Evolutionary conservation across 2,888 invertebrate genomes (phyloP), one percentile per base, ranked within the genome.

Genomic region (Ornithoptera priamus): DNA sequence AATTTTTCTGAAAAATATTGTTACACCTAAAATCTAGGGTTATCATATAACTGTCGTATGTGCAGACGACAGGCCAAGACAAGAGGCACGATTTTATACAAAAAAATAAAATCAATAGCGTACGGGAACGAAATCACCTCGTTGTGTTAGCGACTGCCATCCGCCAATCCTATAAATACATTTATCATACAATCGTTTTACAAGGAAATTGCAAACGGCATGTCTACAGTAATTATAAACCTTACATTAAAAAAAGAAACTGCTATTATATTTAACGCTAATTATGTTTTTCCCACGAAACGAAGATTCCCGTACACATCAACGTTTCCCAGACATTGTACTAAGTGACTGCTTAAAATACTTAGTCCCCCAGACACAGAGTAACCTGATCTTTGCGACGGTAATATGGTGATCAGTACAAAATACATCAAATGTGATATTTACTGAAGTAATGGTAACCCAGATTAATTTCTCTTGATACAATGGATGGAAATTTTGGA

Each of bases 61-160:
- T 77, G 80, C 80, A 87, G 92, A 92, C 91, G 91, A 91, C 92
- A 91, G 92, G 92, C 92, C 92, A 92, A 92, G 92, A 91, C 92
- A 86, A 86, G 86, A 89, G 90, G 86, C 84, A 87, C 83, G 91
- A 92, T 91, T 91, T 91, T 92, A 92, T 89, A 90, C 90, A 91
- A 89, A 92, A 92, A 92, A 88, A 89, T 90, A 90, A 92, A 92
- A 92, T 90, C 89, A 85, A 75, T 78, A 76, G 77, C 80, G 92
- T 92, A 92, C 92, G 92, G 90, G 92, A 65, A 72, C 72, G 82
- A 67, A 30, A 70, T 69, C 83, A 86, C 89, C 91, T 86, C 84
- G 68, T 83, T 86, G 89, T 92, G 91, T 92, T 91, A 92, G 92
- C 92, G 76, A 92, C 92, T 92, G 92, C 84, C 92, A 90, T 92